phyloP scores from a whole-genome alignment of 2,113 vertebrate genomes.

The Neodontobutis hainanensis region DNA sequence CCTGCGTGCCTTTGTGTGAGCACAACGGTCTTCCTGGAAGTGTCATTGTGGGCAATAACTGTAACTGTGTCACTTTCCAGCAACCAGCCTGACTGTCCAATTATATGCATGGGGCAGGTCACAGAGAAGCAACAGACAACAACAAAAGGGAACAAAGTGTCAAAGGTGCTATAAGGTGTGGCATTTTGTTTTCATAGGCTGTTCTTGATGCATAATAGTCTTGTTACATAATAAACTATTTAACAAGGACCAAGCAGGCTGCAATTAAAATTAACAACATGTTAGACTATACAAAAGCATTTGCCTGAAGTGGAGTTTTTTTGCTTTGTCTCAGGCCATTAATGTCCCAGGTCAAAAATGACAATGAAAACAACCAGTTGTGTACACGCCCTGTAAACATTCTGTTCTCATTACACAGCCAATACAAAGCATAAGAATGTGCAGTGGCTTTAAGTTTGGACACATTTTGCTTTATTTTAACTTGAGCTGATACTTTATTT shows the following conservation, averaged over 20 bases:
- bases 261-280: background rate
- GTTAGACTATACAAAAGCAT: background rate
- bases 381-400: too few relatives aligned
- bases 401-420: too few relatives aligned
- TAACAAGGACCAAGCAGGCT: background rate
- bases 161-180: too few relatives aligned
- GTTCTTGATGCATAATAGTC: background rate
- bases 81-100: background rate
- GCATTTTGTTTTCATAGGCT: background rate
- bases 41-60: background rate
- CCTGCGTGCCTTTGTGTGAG: conserved; percentile 18
- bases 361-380: too few relatives aligned
- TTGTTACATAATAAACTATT: background rate
- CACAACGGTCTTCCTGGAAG: conserved; percentile 46
- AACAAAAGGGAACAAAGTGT: background rate
- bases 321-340: too few relatives aligned
- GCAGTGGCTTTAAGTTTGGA: too few relatives aligned
- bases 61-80: conserved; percentile 5
- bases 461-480: too few relatives aligned
- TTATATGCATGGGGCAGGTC: background rate
- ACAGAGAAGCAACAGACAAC: background rate
- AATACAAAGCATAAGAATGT: too few relatives aligned
- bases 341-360: too few relatives aligned
- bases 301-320: background rate
- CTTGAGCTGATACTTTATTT: too few relatives aligned